Evolutionary conservation across 2,888 invertebrate species (phyloP).

Genomic region (Leptinotarsa peninsularis): DNA sequence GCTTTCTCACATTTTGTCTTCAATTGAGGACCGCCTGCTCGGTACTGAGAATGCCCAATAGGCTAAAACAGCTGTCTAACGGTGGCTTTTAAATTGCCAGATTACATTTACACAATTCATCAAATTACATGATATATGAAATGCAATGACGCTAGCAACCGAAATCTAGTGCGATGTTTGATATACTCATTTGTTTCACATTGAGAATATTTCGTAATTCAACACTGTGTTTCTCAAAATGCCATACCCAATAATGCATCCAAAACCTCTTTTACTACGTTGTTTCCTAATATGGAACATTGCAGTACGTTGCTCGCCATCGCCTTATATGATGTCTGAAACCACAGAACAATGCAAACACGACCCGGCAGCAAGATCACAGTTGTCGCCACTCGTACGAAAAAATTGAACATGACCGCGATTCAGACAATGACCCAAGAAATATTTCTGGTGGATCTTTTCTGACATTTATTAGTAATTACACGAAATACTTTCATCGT

Average conservation of each 20-base stretch:
- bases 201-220: background rate
- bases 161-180: too few species aligned
- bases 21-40: too few species aligned
- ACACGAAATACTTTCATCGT: too few species aligned
- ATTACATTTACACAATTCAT: too few species aligned
- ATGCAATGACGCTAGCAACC: too few species aligned
- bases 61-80: too few species aligned
- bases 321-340: constrained; percentile 21
- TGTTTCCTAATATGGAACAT: constrained; percentile 22
- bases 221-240: background rate
- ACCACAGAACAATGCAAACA: constrained; percentile 27
- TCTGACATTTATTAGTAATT: background rate
- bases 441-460: constrained; percentile 2
- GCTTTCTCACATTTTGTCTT: too few species aligned
- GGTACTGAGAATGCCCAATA: too few species aligned
- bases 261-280: constrained; percentile 20
- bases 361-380: constrained; percentile 14
- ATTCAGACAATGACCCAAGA: constrained; percentile 9
- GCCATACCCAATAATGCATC: constrained; percentile 1
- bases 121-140: too few species aligned
- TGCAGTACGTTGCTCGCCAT: constrained; percentile 12
- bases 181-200: too few species aligned
- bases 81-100: too few species aligned
- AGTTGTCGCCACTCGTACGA: constrained; percentile 13
- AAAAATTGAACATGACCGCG: constrained; percentile 14